A percentile compares a stretch with the other conserved stretches of the same genome.
Evolutionary conservation across 2,113 vertebrate genomes (phyloP).

Genomic region (Panthera uncia): DNA sequence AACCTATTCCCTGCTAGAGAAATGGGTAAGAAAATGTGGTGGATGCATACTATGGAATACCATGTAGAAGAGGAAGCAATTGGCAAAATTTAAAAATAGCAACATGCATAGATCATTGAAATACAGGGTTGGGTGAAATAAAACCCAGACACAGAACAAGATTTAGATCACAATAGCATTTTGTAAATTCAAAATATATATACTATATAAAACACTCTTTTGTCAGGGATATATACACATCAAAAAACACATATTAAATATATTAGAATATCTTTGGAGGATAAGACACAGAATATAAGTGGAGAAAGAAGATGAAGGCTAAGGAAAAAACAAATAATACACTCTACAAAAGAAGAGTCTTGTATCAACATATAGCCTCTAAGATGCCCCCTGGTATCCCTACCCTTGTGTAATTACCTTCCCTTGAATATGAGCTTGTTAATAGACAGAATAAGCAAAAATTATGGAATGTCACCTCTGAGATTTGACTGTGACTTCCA

Average conservation of each 20-base stretch:
- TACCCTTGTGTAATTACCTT: neutral
- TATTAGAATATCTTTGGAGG: neutral
- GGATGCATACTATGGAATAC: neutral
- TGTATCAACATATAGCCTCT: neutral
- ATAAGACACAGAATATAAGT: neutral
- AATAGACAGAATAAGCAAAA: constrained; percentile 8
- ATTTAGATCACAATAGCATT: neutral
- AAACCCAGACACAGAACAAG: neutral
- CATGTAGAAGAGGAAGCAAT: neutral
- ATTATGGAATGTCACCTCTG: neutral
- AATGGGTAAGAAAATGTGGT: neutral
- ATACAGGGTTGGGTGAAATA: neutral
- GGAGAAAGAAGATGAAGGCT: neutral
- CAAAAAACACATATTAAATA: neutral
- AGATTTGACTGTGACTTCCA: constrained; percentile 3
- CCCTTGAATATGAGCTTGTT: neutral
- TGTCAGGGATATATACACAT: neutral
- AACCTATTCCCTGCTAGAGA: neutral
- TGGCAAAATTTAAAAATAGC: neutral
- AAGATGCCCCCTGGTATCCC: neutral
- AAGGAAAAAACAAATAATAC: neutral
- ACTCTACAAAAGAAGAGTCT: neutral
- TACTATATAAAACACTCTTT: neutral
- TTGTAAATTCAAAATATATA: neutral
- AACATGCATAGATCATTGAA: neutral